phyloP scores from a whole-genome alignment of 2,888 invertebrate genomes.

The Pheosia gnoma region DNA sequence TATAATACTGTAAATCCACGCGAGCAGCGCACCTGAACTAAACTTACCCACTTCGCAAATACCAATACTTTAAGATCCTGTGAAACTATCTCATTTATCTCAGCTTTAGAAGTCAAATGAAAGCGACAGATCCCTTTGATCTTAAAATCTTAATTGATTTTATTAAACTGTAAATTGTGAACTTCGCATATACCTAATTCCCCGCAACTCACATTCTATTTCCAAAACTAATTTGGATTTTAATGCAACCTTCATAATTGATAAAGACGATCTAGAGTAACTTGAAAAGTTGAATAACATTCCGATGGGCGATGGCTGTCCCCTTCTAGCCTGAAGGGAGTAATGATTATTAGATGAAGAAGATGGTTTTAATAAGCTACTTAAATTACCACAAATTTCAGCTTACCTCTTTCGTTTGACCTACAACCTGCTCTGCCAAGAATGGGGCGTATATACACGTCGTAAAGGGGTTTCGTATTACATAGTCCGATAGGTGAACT shows the following conservation, averaged over 20 bases:
- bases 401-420: too few relatives aligned
- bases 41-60: not conserved
- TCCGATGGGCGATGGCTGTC: not conserved
- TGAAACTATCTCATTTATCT: constrained; percentile 35
- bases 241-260: constrained; percentile 10
- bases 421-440: too few relatives aligned
- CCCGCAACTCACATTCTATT: constrained; percentile 41
- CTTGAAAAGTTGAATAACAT: constrained; percentile 2
- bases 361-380: not conserved
- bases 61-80: constrained; percentile 3
- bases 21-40: not conserved
- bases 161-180: constrained; percentile 44
- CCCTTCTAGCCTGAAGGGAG: not conserved
- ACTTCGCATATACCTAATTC: constrained; percentile 42
- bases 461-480: too few relatives aligned
- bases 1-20: too few relatives aligned
- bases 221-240: constrained; percentile 33
- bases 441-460: too few relatives aligned
- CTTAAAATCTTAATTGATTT: constrained; percentile 56
- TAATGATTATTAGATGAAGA: too few relatives aligned
- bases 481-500: too few relatives aligned
- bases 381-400: not conserved
- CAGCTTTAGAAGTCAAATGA: constrained; percentile 48
- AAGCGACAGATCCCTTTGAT: constrained; percentile 51
- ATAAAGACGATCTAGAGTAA: constrained; percentile 4